Conservation (phyloP, 2,797 vertebrate genomes). For the Peromyscus attwateri region DNA sequence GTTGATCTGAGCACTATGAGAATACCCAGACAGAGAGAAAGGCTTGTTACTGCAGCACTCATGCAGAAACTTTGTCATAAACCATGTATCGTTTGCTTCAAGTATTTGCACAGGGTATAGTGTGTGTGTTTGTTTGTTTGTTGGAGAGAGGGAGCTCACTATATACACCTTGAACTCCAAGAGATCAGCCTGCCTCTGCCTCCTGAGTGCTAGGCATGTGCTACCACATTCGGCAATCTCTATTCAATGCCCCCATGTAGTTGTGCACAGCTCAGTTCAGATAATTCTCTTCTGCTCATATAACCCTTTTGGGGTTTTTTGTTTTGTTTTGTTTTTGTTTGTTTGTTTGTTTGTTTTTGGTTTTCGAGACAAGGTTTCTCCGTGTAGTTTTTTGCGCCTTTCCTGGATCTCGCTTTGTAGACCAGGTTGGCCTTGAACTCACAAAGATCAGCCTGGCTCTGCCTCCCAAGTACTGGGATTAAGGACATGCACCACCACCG, state of each 20-base stretch:
- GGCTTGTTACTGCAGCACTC: neutral
- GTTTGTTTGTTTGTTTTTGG: no score
- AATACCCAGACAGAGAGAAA: neutral
- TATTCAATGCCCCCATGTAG: neutral
- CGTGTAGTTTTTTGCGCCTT: no score
- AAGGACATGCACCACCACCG: no score
- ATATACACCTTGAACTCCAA: neutral
- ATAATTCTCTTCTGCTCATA: slow-evolving; percentile 32
- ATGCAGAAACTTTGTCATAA: neutral
- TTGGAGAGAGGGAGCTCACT: neutral
- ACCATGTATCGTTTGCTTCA: slow-evolving; percentile 44
- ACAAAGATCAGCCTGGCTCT: no score
- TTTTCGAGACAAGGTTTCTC: no score
- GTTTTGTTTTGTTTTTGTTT: no score
- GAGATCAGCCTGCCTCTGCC: neutral
- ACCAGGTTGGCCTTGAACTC: no score
- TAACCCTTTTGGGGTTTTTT: slow-evolving; percentile 3
- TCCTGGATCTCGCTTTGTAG: no score
- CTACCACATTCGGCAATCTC: neutral
- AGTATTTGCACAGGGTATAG: neutral
- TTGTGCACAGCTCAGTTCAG: slow-evolving; percentile 1
- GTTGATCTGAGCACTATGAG: no score
- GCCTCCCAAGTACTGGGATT: no score
- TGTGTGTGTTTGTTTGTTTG: neutral
- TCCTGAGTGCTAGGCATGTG: no score